Evolutionary conservation across 1,140 invertebrate species (phyloP).

Genomic region (Drosophila insularis): DNA sequence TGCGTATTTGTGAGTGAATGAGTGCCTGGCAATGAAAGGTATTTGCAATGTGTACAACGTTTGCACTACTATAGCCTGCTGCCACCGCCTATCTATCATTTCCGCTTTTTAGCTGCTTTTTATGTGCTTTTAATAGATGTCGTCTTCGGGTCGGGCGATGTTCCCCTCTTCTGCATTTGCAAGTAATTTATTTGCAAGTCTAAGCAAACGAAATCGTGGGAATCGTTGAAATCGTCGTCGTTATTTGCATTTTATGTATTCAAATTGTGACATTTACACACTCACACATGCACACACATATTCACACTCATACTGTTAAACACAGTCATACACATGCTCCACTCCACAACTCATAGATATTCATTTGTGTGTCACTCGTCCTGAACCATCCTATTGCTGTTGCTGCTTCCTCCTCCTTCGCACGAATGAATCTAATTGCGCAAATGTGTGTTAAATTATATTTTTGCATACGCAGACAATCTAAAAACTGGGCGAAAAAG

Average conservation of each 20-base stretch:
- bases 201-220: conserved; percentile 36
- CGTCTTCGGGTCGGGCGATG: conserved; percentile 30
- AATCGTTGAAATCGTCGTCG: conserved; percentile 39
- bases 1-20: background rate
- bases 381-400: conserved; percentile 24
- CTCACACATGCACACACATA: conserved; percentile 44
- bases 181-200: conserved; percentile 70
- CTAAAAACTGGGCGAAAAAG: conserved; percentile 36
- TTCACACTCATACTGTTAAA: background rate
- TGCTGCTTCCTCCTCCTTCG: conserved; percentile 46
- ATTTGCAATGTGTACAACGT: background rate
- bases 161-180: conserved; percentile 22
- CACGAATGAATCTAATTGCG: conserved; percentile 80
- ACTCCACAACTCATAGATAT: conserved; percentile 68
- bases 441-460: conserved; percentile 81
- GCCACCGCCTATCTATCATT: conserved; percentile 67
- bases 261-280: conserved; percentile 78
- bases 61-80: conserved; percentile 56
- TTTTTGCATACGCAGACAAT: conserved; percentile 78
- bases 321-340: conserved; percentile 41
- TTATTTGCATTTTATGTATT: conserved; percentile 80
- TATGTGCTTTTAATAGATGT: conserved; percentile 79
- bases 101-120: conserved; percentile 69
- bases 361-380: conserved; percentile 72
- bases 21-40: conserved; percentile 5